Evolutionary conservation across 2,113 vertebrate genomes (phyloP), one percentile per base, ranked within the genome.

Genomic region (Ornithorhynchus anatinus): DNA sequence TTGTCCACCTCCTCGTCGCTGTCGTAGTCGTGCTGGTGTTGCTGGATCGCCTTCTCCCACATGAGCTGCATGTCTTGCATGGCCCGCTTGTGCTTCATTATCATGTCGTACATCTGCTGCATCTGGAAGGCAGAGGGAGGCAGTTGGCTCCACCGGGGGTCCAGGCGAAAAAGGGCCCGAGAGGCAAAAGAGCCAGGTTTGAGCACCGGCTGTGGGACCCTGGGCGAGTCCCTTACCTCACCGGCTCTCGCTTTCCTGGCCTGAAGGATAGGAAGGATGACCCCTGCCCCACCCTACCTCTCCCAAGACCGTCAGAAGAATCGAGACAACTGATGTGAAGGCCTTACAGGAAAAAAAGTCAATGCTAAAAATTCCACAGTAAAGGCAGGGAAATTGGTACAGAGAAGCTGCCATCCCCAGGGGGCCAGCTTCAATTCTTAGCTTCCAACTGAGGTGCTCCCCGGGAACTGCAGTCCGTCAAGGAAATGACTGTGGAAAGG

Each of bases 91-190:
- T 99, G 97, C 82, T 96, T 97, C 96, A 99, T 96, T 80, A 99
- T 99, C 95, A 99, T 94, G 40, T 97, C 96, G 0, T 96, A 99
- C 96, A 99, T 98, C 86, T 99, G 97, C 87, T 99, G 97, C 97
- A 99, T 99, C 97, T 99, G 76, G 5, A 19, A 31, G 39, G n/a
- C n/a, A n/a, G 12, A 31, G 17, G 17, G 7, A 45, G 2, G 8
- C 7, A 3, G 19, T 2, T 45, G 74, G 0, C 37, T 4, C 25
- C 14, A 50, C 10, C 25, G 29, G 10, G 45, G 14, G 14, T 27
- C 25, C 16, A 15, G 22, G 44, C 22, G 13, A 47, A 47, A 6
- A n/a, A 11, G 43, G 32, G 38, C 22, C 16, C 16, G 23, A 35
- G 14, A 39, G 27, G 23, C 10, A 19, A 36, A 14, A 1, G 9